Conservation (phyloP, 2,888 invertebrate genomes). For the Parochlus steinenii region DNA sequence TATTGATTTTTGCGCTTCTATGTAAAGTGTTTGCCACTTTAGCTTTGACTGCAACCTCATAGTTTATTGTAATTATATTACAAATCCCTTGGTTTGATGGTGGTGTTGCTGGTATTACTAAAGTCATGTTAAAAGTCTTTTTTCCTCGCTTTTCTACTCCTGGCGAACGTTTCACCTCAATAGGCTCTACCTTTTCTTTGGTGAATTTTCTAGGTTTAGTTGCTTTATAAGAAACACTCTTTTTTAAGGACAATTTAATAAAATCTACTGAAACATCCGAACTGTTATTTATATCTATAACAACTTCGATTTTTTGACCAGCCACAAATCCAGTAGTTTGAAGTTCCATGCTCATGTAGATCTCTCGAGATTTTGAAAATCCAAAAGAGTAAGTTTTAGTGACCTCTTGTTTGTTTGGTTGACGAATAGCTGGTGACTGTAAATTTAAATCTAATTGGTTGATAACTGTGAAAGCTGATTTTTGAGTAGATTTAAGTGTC, state of each 20-base stretch:
- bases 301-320: slow-evolving; percentile 7
- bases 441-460: slow-evolving; percentile 10
- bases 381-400: slow-evolving; percentile 5
- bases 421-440: neutral
- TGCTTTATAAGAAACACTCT: slow-evolving; percentile 1
- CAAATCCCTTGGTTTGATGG: slow-evolving; percentile 4
- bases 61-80: slow-evolving; percentile 1
- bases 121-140: neutral
- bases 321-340: slow-evolving; percentile 9
- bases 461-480: slow-evolving; percentile 8
- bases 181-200: neutral
- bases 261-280: slow-evolving; percentile 3
- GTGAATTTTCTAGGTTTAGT: slow-evolving; percentile 7
- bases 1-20: slow-evolving; percentile 6
- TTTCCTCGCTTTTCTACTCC: slow-evolving; percentile 1
- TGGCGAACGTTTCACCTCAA: slow-evolving; percentile 2
- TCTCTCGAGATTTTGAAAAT: slow-evolving; percentile 8
- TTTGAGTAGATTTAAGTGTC: slow-evolving; percentile 30
- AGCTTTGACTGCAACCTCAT: slow-evolving; percentile 7
- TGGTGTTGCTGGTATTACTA: slow-evolving; percentile 6
- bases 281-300: slow-evolving; percentile 8
- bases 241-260: slow-evolving; percentile 4
- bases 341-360: slow-evolving; percentile 4
- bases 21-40: slow-evolving; percentile 8
- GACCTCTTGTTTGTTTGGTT: slow-evolving; percentile 4